A percentile compares a stretch with the other conserved stretches of the same genome.
Evolutionary conservation across 1,140 invertebrate genomes (phyloP).

Genomic region (Leptinotarsa defecta): DNA sequence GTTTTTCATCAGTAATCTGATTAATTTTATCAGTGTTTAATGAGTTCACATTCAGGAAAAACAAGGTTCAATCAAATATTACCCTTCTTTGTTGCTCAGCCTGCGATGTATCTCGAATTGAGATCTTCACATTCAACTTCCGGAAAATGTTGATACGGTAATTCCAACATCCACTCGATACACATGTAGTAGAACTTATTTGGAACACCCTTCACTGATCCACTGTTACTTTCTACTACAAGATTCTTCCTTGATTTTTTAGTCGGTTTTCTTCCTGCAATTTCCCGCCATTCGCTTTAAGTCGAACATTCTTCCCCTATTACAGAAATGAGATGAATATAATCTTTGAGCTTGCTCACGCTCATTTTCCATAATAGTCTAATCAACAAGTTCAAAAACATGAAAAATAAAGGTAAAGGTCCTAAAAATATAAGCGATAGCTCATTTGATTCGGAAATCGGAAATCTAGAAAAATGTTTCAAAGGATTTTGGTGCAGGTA

Average conservation of each 20-base stretch:
- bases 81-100: background rate
- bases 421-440: no score
- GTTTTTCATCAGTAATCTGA: no score
- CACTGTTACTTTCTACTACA: background rate
- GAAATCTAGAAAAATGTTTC: no score
- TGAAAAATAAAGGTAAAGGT: no score
- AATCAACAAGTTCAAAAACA: no score
- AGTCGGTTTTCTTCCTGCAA: background rate
- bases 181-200: background rate
- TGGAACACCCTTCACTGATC: background rate
- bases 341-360: background rate
- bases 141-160: background rate
- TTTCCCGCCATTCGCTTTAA: no score
- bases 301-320: no score
- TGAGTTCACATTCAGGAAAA: no score
- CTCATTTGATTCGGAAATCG: no score
- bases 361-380: background rate
- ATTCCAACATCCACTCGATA: background rate
- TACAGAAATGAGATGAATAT: background rate
- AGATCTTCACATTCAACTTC: background rate
- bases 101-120: background rate
- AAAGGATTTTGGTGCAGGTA: no score
- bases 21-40: no score
- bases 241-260: background rate
- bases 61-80: slow-evolving; percentile 16